phyloP scores from a whole-genome alignment of 2,113 vertebrate species.

The Petromus typicus region DNA sequence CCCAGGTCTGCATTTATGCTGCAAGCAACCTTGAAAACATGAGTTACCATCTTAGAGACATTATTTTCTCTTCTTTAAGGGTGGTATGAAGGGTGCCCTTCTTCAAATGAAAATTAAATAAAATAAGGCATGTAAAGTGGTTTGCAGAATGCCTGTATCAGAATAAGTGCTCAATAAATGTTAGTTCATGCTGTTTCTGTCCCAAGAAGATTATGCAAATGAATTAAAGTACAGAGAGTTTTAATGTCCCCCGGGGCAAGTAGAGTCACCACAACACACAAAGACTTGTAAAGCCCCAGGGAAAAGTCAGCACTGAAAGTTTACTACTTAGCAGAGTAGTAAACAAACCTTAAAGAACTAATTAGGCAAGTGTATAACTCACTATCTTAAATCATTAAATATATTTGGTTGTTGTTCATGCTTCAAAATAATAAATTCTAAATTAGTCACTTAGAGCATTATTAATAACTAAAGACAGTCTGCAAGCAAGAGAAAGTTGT shows the following conservation, averaged over 20 bases:
- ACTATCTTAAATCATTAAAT: conserved; percentile 85
- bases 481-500: conserved; percentile 72
- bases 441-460: conserved; percentile 86
- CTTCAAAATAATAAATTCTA: conserved; percentile 85
- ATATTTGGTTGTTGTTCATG: conserved; percentile 75
- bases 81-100: neutral
- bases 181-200: conserved; percentile 16
- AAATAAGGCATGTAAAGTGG: neutral
- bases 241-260: conserved; percentile 40
- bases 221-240: conserved; percentile 50
- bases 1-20: neutral
- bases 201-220: conserved; percentile 56
- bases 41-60: neutral
- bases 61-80: conserved; percentile 21
- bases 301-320: conserved; percentile 50
- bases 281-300: conserved; percentile 49
- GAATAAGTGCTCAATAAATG: conserved; percentile 51
- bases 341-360: conserved; percentile 83
- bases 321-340: conserved; percentile 66
- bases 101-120: conserved; percentile 55
- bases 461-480: conserved; percentile 85
- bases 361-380: conserved; percentile 86
- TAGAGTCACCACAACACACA: conserved; percentile 49
- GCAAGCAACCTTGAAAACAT: neutral
- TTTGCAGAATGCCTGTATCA: conserved; percentile 27